phyloP scores from a whole-genome alignment of 1,140 invertebrate genomes.

The Drosophila virilis region DNA sequence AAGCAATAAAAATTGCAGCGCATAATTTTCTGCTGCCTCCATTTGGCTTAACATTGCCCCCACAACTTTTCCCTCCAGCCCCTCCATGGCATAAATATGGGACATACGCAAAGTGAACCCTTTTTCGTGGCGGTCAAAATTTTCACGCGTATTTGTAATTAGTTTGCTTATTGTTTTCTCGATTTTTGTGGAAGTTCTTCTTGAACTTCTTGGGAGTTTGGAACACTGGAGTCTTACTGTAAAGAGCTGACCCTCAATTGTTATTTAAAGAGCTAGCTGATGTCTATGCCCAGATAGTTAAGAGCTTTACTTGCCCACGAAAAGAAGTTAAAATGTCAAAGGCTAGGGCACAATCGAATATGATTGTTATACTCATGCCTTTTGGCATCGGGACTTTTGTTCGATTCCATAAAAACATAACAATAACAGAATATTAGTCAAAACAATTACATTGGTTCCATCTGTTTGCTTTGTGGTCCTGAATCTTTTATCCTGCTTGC shows the following conservation, averaged over 20 bases:
- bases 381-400: conserved; percentile 8
- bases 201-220: conserved; percentile 3
- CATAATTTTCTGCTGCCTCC: conserved; percentile 69
- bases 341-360: neutral
- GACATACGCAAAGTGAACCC: conserved; percentile 48
- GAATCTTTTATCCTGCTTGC: conserved; percentile 17
- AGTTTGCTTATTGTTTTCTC: conserved; percentile 71
- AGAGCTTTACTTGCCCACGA: neutral
- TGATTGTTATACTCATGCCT: neutral
- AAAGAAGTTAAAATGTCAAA: conserved; percentile 5
- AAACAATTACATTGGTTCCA: conserved; percentile 35
- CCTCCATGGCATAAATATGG: conserved; percentile 9
- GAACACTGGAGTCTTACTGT: neutral
- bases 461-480: conserved; percentile 21
- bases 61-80: conserved; percentile 3
- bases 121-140: conserved; percentile 59
- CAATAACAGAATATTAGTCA: conserved; percentile 39
- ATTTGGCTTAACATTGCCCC: conserved; percentile 13
- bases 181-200: conserved; percentile 4
- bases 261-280: no score
- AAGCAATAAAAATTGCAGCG: conserved; percentile 82
- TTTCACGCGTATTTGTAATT: conserved; percentile 81
- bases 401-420: conserved; percentile 26
- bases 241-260: no score
- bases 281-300: no score